These are phyloP conservation scores for Hirtodrosophila confusa DNA, from an alignment of 2,888 invertebrate species.

Conservation along the genomic window DNA sequence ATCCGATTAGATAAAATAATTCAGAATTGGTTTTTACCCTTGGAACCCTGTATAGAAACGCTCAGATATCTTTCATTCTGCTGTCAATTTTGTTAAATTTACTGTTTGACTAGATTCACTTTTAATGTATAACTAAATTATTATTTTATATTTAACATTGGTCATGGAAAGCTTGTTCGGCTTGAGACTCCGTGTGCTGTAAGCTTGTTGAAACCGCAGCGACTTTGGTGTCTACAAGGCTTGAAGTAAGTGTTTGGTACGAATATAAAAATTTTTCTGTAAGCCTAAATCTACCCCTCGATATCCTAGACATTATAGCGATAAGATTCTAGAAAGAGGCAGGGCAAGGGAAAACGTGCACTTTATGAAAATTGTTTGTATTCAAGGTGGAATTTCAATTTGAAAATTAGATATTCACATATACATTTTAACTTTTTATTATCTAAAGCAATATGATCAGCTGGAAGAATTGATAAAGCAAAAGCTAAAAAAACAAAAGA, in stretches of 20 bases:
- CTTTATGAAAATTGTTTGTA: slow-evolving; percentile 53
- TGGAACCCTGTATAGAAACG: too few relatives aligned
- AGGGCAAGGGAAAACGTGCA: slow-evolving; percentile 44
- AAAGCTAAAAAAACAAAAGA: background rate
- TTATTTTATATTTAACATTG: background rate
- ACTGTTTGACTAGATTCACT: background rate
- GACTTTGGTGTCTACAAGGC: background rate
- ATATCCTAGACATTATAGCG: slow-evolving; percentile 9
- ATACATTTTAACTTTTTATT: background rate
- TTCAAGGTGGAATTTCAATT: background rate
- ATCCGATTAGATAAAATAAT: too few relatives aligned
- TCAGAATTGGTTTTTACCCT: too few relatives aligned
- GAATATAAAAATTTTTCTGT: too few relatives aligned
- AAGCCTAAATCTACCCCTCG: too few relatives aligned
- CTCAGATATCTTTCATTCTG: too few relatives aligned
- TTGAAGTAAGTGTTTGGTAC: slow-evolving; percentile 12
- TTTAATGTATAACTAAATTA: background rate
- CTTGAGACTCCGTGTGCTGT: background rate
- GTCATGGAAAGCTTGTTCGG: slow-evolving; percentile 3
- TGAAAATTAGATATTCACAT: background rate
- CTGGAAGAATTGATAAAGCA: background rate
- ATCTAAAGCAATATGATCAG: slow-evolving; percentile 16
- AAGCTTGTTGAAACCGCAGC: background rate
- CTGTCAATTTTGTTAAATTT: too few relatives aligned
- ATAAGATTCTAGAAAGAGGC: slow-evolving; percentile 34